A percentile compares a stretch with the other conserved stretches of the same genome.
These are phyloP conservation scores for Coranthus polyacanthus DNA, from an alignment of 2,797 vertebrate species.

Conservation along the genomic window DNA sequence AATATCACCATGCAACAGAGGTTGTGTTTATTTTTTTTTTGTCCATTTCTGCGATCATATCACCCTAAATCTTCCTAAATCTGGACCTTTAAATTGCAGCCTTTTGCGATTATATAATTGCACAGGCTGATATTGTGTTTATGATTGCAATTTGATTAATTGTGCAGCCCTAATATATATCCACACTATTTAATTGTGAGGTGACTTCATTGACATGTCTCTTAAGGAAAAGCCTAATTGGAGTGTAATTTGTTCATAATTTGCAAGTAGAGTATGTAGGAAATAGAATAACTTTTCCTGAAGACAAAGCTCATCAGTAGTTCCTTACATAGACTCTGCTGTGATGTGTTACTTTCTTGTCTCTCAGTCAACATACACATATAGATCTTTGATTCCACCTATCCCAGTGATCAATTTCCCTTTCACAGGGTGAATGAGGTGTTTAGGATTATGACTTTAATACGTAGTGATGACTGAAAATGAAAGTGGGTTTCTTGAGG, in stretches of 20 bases:
- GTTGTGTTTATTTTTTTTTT: too few relatives aligned
- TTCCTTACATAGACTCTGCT: not conserved
- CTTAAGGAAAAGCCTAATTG: not conserved
- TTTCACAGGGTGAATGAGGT: not conserved
- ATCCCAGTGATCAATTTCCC: not conserved
- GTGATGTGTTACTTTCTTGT: conserved; percentile 1
- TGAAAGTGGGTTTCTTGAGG: conserved; percentile 5
- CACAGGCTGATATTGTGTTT: too few relatives aligned
- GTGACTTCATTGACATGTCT: not conserved
- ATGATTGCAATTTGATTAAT: too few relatives aligned
- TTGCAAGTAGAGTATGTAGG: not conserved
- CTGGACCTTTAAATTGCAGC: too few relatives aligned
- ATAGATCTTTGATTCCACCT: not conserved
- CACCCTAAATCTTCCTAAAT: too few relatives aligned
- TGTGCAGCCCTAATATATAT: too few relatives aligned
- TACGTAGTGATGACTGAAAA: conserved; percentile 8
- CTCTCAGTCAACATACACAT: conserved; percentile 1
- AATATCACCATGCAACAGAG: too few relatives aligned
- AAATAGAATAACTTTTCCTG: conserved; percentile 8
- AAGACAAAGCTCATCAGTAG: conserved; percentile 4
- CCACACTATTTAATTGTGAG: conserved; percentile 8
- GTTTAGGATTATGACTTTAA: conserved; percentile 11
- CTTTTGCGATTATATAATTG: too few relatives aligned
- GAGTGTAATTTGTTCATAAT: too few relatives aligned
- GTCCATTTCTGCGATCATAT: too few relatives aligned